Evolutionary conservation across 2,888 invertebrate genomes (phyloP), one percentile per base, ranked within the genome.

Genomic region (Epiblema foenella): DNA sequence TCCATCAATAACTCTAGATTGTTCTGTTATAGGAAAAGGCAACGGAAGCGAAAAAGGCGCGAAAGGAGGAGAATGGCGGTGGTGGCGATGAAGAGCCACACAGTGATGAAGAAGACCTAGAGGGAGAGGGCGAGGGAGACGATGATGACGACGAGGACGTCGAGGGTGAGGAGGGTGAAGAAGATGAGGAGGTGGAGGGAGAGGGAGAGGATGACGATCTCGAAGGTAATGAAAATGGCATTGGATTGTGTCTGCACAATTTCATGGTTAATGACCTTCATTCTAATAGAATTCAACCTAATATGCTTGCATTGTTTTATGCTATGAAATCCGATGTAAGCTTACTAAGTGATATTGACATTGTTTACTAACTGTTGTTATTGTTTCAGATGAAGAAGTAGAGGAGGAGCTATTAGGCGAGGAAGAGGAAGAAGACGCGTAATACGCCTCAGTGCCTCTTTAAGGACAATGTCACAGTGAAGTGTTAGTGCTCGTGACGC

Each of bases 61-160:
- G 96, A 94, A 96, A 96, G 92, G 96, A 96, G 84, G 96, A 96
- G 85, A 96, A 96, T 82, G 96, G 96, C 42, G 96, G 95, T 69
- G 95, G 95, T 33, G 94, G 94, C 51, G 94, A 94, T 10, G 94
- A 94, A 29, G 95, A 95, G 73, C 91, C 91, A 75, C 94, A 94
- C 80, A 94, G 94, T 79, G 94, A 96, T 78, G 96, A 96, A 63
- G 96, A 96, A 72, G 96, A 95, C 74, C 95, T 95, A 72, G 95
- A 95, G 72, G 94, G 94, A 68, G 95, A 94, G 70, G 95, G 91
- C 20, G 95, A 94, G 62, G 95, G 91, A 0, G 95, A 94, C 64
- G 94, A 94, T 24, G 95, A 95, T 52, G 95, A 95, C 33, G 95
- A 95, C 65, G 95, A 95, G 75, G 94, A 94, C 73, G 95, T 89